Evolutionary conservation across 2,113 vertebrate genomes (phyloP).

Genomic region (Seriola aureovittata): DNA sequence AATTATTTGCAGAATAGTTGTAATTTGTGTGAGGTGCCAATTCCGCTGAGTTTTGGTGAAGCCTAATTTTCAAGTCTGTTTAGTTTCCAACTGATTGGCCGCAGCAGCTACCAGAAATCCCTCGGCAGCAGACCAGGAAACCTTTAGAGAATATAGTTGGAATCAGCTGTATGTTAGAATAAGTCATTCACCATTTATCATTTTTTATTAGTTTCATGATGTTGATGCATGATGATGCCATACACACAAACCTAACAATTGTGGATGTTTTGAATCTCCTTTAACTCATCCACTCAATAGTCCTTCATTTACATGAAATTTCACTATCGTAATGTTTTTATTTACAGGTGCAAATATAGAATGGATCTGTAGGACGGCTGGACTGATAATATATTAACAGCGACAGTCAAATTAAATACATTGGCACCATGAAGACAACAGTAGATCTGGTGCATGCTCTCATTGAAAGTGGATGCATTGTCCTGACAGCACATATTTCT

Average conservation of each 20-base stretch:
- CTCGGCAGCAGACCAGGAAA: slow-evolving; percentile 2
- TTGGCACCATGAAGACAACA: neutral
- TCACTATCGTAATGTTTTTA: neutral
- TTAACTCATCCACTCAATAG: neutral
- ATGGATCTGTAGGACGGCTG: neutral
- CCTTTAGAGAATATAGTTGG: slow-evolving; percentile 1
- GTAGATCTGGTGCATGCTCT: slow-evolving; percentile 6
- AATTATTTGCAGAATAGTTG: slow-evolving; percentile 22
- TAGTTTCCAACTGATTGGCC: slow-evolving; percentile 15
- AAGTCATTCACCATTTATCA: neutral
- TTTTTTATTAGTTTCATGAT: no score
- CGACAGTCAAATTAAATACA: slow-evolving; percentile 20
- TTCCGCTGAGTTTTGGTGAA: slow-evolving; percentile 11
- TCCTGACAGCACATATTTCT: slow-evolving; percentile 41
- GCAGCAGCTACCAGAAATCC: slow-evolving; percentile 19
- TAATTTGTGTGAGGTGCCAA: slow-evolving; percentile 34
- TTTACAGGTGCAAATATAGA: neutral
- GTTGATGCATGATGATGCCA: no score
- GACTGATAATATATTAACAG: slow-evolving; percentile 5
- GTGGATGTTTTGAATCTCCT: neutral
- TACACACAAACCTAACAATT: neutral
- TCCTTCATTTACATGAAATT: neutral
- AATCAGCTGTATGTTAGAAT: slow-evolving; percentile 12
- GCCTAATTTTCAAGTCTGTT: slow-evolving; percentile 30
- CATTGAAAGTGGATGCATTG: slow-evolving; percentile 26